phyloP scores from a whole-genome alignment of 2,888 invertebrate species.

The Cacoxenus indagator region DNA sequence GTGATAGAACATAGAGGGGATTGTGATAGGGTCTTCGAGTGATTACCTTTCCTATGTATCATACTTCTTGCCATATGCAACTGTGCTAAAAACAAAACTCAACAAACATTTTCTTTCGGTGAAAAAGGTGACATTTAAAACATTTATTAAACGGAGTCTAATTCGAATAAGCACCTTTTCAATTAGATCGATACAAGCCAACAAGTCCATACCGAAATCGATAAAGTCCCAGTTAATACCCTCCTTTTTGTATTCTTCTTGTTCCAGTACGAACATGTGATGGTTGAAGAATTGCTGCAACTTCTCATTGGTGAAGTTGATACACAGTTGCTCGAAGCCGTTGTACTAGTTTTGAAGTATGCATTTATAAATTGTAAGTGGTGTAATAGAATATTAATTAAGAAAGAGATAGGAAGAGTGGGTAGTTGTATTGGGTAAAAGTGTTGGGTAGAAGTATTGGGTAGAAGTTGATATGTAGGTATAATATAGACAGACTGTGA shows the following conservation, averaged over 20 bases:
- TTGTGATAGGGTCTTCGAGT: background rate
- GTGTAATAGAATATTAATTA: background rate
- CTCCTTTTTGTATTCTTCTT: conserved; percentile 98
- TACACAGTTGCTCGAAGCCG: conserved; percentile 99
- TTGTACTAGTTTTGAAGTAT: conserved; percentile 87
- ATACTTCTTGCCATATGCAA: background rate
- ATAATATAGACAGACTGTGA: background rate
- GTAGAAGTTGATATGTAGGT: background rate
- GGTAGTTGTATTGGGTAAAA: background rate
- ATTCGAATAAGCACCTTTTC: conserved; percentile 82
- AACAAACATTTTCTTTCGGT: conserved; percentile 38
- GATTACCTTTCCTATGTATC: background rate
- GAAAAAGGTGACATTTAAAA: conserved; percentile 34
- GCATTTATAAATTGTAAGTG: background rate
- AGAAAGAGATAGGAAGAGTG: background rate
- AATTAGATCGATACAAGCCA: conserved; percentile 98
- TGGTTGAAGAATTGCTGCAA: conserved; percentile 99
- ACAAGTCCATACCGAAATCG: conserved; percentile 99
- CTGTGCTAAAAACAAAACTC: conserved; percentile 42
- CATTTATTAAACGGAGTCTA: conserved; percentile 12
- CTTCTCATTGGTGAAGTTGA: conserved; percentile 99
- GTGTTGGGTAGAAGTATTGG: background rate
- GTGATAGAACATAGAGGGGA: background rate
- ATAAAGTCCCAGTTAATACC: conserved; percentile 99
- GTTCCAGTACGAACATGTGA: conserved; percentile 99